Percentiles rank a stretch among this genome's conserved stretches.
Conservation (phyloP, 2,888 invertebrate genomes). For the Spisula solida region DNA sequence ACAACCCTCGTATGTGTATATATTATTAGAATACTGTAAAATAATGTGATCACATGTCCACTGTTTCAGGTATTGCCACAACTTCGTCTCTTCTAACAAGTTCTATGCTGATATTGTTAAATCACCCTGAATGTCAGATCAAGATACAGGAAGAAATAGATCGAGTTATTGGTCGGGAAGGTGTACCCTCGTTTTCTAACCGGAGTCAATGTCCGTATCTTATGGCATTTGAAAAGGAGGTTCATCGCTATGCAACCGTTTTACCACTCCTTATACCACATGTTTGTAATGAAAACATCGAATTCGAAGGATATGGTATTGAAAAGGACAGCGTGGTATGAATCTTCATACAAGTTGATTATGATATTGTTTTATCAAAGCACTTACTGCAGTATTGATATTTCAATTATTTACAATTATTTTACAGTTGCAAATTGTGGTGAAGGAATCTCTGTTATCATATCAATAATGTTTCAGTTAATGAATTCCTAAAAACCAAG, state of each 20-base stretch:
- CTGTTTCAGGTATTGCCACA: constrained; percentile 4
- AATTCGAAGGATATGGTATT: constrained; percentile 24
- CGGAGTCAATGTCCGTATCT: not conserved
- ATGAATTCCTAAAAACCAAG: too few relatives aligned
- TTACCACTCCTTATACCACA: not conserved
- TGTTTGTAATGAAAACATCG: not conserved
- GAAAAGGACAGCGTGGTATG: too few relatives aligned
- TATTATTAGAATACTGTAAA: too few relatives aligned
- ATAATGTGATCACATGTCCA: too few relatives aligned
- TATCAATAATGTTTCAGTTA: too few relatives aligned
- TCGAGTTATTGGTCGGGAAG: constrained; percentile 1
- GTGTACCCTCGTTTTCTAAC: not conserved
- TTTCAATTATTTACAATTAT: too few relatives aligned
- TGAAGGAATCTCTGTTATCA: too few relatives aligned
- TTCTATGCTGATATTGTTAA: constrained; percentile 10
- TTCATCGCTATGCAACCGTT: constrained; percentile 1
- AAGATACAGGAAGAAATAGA: constrained; percentile 12
- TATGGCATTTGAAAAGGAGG: constrained; percentile 15
- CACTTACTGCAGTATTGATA: too few relatives aligned
- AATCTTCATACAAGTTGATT: too few relatives aligned
- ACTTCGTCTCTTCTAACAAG: not conserved
- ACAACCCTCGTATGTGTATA: too few relatives aligned
- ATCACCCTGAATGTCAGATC: constrained; percentile 6
- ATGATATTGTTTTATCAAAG: too few relatives aligned
- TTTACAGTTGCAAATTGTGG: too few relatives aligned